Percentiles rank a stretch among this genome's conserved stretches.
Evolutionary conservation across 1,140 invertebrate genomes (phyloP).

Genomic region (Procambarus virginalis): DNA sequence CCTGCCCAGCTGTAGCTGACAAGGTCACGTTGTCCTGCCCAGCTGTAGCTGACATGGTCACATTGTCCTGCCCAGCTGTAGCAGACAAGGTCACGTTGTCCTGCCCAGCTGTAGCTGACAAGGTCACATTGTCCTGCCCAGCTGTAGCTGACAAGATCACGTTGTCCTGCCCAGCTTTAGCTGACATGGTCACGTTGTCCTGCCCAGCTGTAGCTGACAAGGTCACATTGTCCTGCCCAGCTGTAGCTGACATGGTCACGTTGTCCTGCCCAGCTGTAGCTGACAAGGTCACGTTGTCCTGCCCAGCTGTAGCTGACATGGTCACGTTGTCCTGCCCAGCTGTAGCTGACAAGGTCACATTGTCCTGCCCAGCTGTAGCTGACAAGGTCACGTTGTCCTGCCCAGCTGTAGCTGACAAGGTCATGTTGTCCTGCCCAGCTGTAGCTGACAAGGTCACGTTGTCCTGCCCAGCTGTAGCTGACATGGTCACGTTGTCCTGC

Average conservation of each 20-base stretch:
- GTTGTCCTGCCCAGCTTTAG: not conserved
- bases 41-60: slow-evolving; percentile 13
- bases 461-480: slow-evolving; percentile 2
- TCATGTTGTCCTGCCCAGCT: not conserved
- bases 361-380: slow-evolving; percentile 2
- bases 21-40: not conserved
- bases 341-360: not conserved
- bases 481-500: not conserved
- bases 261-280: slow-evolving; percentile 1
- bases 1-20: slow-evolving; percentile 8
- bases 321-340: slow-evolving; percentile 3
- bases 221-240: not conserved
- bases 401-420: slow-evolving; percentile 15
- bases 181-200: slow-evolving; percentile 4
- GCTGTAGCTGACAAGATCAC: slow-evolving; percentile 7
- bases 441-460: not conserved
- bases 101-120: slow-evolving; percentile 9
- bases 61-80: too few relatives aligned
- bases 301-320: slow-evolving; percentile 14
- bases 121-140: not conserved
- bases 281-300: not conserved
- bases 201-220: slow-evolving; percentile 9
- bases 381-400: not conserved
- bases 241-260: slow-evolving; percentile 14
- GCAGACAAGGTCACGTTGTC: not conserved